Conservation (phyloP, 2,797 vertebrate species). For the Oryzias dopingdopingensis region DNA sequence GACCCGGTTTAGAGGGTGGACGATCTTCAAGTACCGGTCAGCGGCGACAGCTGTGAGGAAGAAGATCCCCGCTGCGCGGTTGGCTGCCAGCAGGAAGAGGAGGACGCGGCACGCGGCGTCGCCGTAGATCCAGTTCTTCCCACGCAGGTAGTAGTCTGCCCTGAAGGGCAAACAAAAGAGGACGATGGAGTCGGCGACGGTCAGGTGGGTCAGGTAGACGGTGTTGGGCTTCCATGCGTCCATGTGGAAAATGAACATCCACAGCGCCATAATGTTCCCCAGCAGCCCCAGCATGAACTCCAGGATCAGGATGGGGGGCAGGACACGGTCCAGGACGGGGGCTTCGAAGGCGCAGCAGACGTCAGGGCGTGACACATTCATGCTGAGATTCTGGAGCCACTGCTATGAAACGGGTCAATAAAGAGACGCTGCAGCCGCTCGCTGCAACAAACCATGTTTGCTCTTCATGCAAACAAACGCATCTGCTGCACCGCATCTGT, state of each 20-base stretch:
- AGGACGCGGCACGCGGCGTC: slow-evolving; percentile 74
- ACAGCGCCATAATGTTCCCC: slow-evolving; percentile 75
- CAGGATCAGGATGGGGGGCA: slow-evolving; percentile 75
- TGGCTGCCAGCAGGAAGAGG: slow-evolving; percentile 76
- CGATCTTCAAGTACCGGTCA: slow-evolving; percentile 80
- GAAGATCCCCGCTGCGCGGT: slow-evolving; percentile 78
- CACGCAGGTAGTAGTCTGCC: slow-evolving; percentile 78
- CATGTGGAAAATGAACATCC: slow-evolving; percentile 78
- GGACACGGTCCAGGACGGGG: slow-evolving; percentile 63
- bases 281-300: slow-evolving; percentile 78
- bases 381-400: slow-evolving; percentile 8
- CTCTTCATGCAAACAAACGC: slow-evolving; percentile 48
- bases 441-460: slow-evolving; percentile 39
- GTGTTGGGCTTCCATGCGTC: slow-evolving; percentile 79
- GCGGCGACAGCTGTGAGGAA: slow-evolving; percentile 81
- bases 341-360: slow-evolving; percentile 74
- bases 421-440: slow-evolving; percentile 17
- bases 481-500: slow-evolving; percentile 36
- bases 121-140: slow-evolving; percentile 78
- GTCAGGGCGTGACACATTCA: slow-evolving; percentile 40
- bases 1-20: slow-evolving; percentile 69
- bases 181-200: slow-evolving; percentile 77
- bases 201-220: slow-evolving; percentile 79
- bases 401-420: slow-evolving; percentile 31
- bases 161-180: slow-evolving; percentile 80